These are phyloP conservation scores for Gadopsis bispinosus DNA, from an alignment of 2,797 vertebrate genomes.

Conservation along the genomic window DNA sequence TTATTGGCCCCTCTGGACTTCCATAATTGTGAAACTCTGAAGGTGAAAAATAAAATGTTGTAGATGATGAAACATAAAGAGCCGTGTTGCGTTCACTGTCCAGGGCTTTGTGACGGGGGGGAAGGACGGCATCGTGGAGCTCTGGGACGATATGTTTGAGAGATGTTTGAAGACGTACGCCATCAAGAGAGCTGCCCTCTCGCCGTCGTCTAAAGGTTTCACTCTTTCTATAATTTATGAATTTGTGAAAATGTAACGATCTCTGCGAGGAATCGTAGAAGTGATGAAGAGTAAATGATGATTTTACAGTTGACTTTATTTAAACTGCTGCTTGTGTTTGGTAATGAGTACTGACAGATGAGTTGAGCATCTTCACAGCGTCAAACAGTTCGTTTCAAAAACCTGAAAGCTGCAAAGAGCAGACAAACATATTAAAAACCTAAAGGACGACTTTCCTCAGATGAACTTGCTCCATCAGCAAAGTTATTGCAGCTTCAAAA, in stretches of 20 bases:
- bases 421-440: no score
- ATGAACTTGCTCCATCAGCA: no score
- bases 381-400: no score
- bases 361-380: no score
- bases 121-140: slow-evolving; percentile 95
- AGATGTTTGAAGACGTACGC: slow-evolving; percentile 97
- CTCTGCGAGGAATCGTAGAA: no score
- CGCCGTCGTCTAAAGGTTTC: slow-evolving; percentile 94
- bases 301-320: no score
- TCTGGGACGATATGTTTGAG: slow-evolving; percentile 99
- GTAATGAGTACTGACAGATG: no score
- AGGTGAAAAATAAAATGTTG: background rate
- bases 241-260: background rate
- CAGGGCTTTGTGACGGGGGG: slow-evolving; percentile 97
- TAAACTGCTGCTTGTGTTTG: no score
- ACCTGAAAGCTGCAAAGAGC: no score
- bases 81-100: slow-evolving; percentile 15
- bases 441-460: no score
- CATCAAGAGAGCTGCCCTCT: slow-evolving; percentile 93
- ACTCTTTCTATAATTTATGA: background rate
- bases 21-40: background rate
- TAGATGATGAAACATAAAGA: background rate
- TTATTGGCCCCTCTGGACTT: background rate
- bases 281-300: no score
- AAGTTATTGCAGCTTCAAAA: no score